These are phyloP conservation scores for Hypothenemus hampei DNA, from an alignment of 1,140 invertebrate species.

Conservation along the genomic window DNA sequence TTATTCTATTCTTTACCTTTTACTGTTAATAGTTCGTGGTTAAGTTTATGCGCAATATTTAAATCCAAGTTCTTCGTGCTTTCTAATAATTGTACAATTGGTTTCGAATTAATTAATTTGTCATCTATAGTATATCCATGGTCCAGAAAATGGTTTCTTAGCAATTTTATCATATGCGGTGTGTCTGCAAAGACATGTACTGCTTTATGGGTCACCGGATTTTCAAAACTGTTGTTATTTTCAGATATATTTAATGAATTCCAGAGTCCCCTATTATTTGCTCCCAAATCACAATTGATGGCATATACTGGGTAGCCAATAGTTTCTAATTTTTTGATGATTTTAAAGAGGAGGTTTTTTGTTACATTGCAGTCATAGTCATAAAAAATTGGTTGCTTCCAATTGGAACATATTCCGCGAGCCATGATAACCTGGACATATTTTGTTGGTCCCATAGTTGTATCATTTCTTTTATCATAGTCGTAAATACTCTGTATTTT, in stretches of 20 bases:
- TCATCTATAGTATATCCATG: conserved; percentile 14
- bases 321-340: conserved; percentile 19
- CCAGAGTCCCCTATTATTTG: conserved; percentile 19
- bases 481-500: conserved; percentile 15
- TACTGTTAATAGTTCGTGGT: conserved; percentile 9
- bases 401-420: conserved; percentile 18
- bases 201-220: conserved; percentile 14
- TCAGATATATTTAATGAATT: conserved; percentile 18
- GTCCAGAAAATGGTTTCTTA: conserved; percentile 25
- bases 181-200: conserved; percentile 21
- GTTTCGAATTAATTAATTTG: conserved; percentile 14
- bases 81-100: conserved; percentile 12
- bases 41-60: conserved; percentile 24
- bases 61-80: conserved; percentile 14
- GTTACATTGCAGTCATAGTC: conserved; percentile 25
- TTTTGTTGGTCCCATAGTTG: conserved; percentile 1
- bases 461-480: conserved; percentile 14
- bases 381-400: conserved; percentile 20
- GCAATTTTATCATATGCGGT: conserved; percentile 19
- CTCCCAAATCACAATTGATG: conserved; percentile 14
- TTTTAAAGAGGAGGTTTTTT: conserved; percentile 16
- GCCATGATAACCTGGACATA: conserved; percentile 18
- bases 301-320: conserved; percentile 16
- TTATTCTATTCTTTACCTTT: no score
- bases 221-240: conserved; percentile 21